Conservation (phyloP, 30 jellyfish, hydroid and myxozoan species). For the Rhopilema esculentum region DNA sequence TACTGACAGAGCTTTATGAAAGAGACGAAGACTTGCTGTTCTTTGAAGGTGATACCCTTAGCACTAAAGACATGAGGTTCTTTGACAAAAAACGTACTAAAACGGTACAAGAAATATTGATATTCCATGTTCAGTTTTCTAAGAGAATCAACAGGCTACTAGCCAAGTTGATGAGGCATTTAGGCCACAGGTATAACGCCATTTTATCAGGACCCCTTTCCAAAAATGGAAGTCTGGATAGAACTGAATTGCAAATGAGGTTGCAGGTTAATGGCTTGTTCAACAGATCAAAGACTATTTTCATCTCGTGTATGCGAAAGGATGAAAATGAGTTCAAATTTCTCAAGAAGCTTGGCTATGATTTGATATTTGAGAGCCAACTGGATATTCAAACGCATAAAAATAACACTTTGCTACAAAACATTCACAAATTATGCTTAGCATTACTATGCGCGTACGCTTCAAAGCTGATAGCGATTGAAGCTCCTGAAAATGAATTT, state of each 20-base stretch:
- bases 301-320: conserved; percentile 49
- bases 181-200: conserved; percentile 78
- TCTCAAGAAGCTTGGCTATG: conserved; percentile 64
- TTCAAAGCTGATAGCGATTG: conserved; percentile 55
- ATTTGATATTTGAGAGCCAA: conserved; percentile 43
- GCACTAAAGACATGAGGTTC: conserved; percentile 83
- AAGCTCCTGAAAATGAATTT: conserved; percentile 68
- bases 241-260: conserved; percentile 19
- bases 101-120: conserved; percentile 73
- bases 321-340: conserved; percentile 43
- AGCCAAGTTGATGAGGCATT: conserved; percentile 37
- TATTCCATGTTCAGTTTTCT: conserved; percentile 83
- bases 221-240: conserved; percentile 12
- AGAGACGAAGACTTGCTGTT: conserved; percentile 74
- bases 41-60: conserved; percentile 89
- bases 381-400: conserved; percentile 1
- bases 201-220: conserved; percentile 75
- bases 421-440: conserved; percentile 48
- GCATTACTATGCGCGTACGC: conserved; percentile 90
- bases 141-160: conserved; percentile 33
- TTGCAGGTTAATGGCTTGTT: conserved; percentile 15
- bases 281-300: conserved; percentile 36
- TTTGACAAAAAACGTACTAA: conserved; percentile 76
- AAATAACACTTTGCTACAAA: background rate
- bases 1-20: conserved; percentile 79